Percentiles rank a stretch among this genome's conserved stretches.
These are phyloP conservation scores for Axinella damicornis DNA, from an alignment of 37 sponge, comb jelly and placozoan genomes.

Conservation along the genomic window DNA sequence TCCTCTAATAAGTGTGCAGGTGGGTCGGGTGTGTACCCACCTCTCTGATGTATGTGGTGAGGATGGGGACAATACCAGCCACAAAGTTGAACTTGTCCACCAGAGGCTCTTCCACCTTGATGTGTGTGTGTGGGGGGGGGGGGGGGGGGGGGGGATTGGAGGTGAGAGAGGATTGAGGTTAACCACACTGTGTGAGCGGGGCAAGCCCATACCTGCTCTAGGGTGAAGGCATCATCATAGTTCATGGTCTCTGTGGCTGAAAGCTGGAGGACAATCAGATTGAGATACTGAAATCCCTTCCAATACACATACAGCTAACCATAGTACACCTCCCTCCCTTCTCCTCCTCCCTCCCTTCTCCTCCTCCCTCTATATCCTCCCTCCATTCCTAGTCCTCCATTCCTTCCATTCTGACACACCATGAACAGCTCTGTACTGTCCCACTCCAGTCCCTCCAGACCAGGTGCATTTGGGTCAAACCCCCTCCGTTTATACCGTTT, in stretches of 20 bases:
- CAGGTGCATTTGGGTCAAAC: constrained; percentile 33
- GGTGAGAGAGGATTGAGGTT: too few relatives aligned
- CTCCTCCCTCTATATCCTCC: too few relatives aligned
- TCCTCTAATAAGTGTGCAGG: too few relatives aligned
- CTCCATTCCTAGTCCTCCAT: not conserved
- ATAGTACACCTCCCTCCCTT: too few relatives aligned
- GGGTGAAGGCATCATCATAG: constrained; percentile 79
- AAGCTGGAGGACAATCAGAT: constrained; percentile 8
- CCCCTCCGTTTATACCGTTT: constrained; percentile 5
- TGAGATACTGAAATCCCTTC: too few relatives aligned
- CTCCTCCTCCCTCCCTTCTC: too few relatives aligned
- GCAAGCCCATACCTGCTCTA: constrained; percentile 37
- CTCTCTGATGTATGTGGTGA: constrained; percentile 44
- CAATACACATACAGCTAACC: too few relatives aligned
- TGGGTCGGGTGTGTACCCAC: too few relatives aligned
- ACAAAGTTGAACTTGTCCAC: constrained; percentile 67
- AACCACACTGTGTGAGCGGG: too few relatives aligned
- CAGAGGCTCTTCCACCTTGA: constrained; percentile 6
- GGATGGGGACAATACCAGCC: constrained; percentile 69
- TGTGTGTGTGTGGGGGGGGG: too few relatives aligned
- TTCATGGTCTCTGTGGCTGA: constrained; percentile 27
- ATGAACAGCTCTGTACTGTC: constrained; percentile 64
- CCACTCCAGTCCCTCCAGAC: constrained; percentile 67
- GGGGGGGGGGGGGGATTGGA: too few relatives aligned
- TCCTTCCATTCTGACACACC: too few relatives aligned